A percentile compares a stretch with the other conserved stretches of the same genome.
These are phyloP conservation scores for Dicycla oo DNA, from an alignment of 2,888 invertebrate species.

Conservation along the genomic window DNA sequence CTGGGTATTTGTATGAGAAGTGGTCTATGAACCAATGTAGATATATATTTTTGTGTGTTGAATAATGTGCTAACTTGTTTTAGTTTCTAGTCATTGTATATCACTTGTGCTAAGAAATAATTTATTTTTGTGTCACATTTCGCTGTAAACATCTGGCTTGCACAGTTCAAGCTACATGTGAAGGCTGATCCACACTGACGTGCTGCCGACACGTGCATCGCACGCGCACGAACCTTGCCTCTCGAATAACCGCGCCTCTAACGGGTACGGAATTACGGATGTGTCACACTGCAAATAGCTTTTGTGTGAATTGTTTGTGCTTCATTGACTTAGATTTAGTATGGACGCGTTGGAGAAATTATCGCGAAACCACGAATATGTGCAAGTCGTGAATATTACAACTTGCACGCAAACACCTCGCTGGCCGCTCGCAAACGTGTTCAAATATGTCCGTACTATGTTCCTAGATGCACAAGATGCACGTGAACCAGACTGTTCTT, in stretches of 20 bases:
- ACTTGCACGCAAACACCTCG: neutral
- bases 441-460: neutral
- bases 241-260: neutral
- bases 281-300: neutral
- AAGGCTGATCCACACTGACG: neutral
- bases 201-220: neutral
- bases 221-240: neutral
- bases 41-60: neutral
- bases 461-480: neutral
- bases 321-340: neutral
- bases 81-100: slow-evolving; percentile 35
- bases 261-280: neutral
- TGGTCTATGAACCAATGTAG: neutral
- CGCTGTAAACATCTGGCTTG: neutral
- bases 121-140: neutral
- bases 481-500: neutral
- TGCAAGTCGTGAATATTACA: neutral
- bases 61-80: slow-evolving; percentile 17
- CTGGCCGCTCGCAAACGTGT: neutral
- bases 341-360: neutral
- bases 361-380: neutral
- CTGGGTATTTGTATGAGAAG: neutral
- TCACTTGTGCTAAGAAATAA: neutral
- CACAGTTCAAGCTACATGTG: neutral
- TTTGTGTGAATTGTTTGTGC: neutral